Percentiles rank a stretch among this genome's conserved stretches.
These are phyloP conservation scores for Cataglyphis rosenhaueri DNA, from an alignment of 2,888 invertebrate species.

Conservation along the genomic window DNA sequence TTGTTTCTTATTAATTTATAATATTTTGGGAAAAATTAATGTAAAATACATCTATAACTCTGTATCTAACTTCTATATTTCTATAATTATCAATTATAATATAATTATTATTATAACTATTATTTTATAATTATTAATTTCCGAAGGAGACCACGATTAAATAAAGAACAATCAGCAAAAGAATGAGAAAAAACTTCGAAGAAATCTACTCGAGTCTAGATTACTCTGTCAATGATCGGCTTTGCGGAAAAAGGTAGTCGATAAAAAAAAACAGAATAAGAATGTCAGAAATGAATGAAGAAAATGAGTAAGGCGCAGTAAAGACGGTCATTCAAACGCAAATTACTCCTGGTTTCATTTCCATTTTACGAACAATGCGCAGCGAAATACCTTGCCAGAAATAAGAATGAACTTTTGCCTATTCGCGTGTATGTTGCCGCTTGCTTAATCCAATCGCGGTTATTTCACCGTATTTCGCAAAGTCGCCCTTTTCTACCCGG, in stretches of 20 bases:
- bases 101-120: neutral
- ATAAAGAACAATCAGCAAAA: neutral
- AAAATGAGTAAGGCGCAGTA: constrained; percentile 60
- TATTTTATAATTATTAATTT: neutral
- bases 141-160: neutral
- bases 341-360: constrained; percentile 71
- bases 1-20: neutral
- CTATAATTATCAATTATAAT: neutral
- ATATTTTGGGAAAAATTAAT: neutral
- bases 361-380: constrained; percentile 73
- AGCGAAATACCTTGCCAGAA: constrained; percentile 64
- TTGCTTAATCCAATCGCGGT: constrained; percentile 8
- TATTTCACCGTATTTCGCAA: constrained; percentile 12
- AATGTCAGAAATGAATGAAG: constrained; percentile 62
- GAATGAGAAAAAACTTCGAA: neutral
- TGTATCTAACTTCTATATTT: neutral
- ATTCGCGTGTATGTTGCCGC: constrained; percentile 64
- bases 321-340: constrained; percentile 69
- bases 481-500: constrained; percentile 25
- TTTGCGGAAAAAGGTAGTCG: constrained; percentile 39
- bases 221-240: constrained; percentile 32
- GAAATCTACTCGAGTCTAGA: neutral
- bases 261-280: constrained; percentile 49
- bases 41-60: neutral
- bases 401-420: constrained; percentile 68